phyloP scores from a whole-genome alignment of 2,888 invertebrate species.

The Drosophila hawaiiensis region DNA sequence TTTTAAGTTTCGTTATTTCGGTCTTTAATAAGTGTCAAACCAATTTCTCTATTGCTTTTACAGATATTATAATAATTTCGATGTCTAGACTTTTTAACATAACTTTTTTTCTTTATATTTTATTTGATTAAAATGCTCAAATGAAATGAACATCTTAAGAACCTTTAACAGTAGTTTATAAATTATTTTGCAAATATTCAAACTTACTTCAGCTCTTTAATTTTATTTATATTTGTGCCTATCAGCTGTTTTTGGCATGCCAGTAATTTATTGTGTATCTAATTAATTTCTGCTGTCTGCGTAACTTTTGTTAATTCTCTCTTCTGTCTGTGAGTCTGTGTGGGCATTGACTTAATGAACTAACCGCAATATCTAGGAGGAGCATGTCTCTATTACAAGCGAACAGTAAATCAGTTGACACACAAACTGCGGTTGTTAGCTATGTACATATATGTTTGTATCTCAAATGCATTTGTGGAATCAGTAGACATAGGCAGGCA shows the following conservation, averaged over 20 bases:
- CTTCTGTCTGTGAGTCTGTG: slow-evolving; percentile 10
- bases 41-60: neutral
- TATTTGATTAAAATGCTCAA: neutral
- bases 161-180: neutral
- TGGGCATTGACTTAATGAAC: slow-evolving; percentile 56
- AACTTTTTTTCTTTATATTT: neutral
- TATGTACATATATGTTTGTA: neutral
- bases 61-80: neutral
- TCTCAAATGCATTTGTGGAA: slow-evolving; percentile 8
- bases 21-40: neutral
- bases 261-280: slow-evolving; percentile 75
- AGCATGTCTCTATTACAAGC: slow-evolving; percentile 56
- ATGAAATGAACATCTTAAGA: neutral
- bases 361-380: slow-evolving; percentile 40
- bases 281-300: slow-evolving; percentile 75
- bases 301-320: slow-evolving; percentile 58
- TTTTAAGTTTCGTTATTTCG: neutral
- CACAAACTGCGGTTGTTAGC: slow-evolving; percentile 7
- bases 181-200: neutral
- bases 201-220: neutral
- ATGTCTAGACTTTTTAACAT: neutral
- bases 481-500: slow-evolving; percentile 3
- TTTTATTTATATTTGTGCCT: slow-evolving; percentile 21
- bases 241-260: slow-evolving; percentile 60
- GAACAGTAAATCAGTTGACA: slow-evolving; percentile 28